Percentiles rank a stretch among this genome's conserved stretches.
These are phyloP conservation scores for Hycleus cichorii DNA, from an alignment of 1,140 invertebrate genomes.

Conservation along the genomic window DNA sequence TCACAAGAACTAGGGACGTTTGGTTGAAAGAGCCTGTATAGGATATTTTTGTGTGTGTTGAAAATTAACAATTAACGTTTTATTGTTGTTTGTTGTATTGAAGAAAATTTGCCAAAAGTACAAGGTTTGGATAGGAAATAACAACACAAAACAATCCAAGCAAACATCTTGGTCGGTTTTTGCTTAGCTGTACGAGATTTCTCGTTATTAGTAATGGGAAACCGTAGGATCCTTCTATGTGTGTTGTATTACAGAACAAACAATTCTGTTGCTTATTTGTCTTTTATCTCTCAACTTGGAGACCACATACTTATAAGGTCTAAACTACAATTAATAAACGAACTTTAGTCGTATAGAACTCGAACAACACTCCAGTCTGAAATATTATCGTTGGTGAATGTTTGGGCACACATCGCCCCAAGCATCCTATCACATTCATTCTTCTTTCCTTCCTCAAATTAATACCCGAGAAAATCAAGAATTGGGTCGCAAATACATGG, in stretches of 20 bases:
- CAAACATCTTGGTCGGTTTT: no score
- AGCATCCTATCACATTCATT: neutral
- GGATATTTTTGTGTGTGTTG: no score
- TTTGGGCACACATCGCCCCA: neutral
- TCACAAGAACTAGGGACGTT: no score
- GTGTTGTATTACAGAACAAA: constrained; percentile 5
- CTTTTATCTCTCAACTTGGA: constrained; percentile 8
- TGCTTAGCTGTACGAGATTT: neutral
- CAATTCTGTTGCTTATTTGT: constrained; percentile 7
- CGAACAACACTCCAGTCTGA: constrained; percentile 13
- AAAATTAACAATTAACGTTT: no score
- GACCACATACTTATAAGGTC: constrained; percentile 16
- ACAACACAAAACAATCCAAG: no score
- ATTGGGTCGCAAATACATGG: neutral
- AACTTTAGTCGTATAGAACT: constrained; percentile 26
- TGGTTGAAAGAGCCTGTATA: no score
- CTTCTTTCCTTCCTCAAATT: no score
- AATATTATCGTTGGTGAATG: constrained; percentile 14
- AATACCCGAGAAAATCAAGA: neutral
- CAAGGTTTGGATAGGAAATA: no score
- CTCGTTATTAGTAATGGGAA: constrained; percentile 1
- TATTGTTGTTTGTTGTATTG: no score
- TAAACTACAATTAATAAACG: constrained; percentile 32
- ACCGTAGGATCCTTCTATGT: neutral
- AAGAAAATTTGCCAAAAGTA: no score